These are phyloP conservation scores for Lottia scabra DNA, from an alignment of 2,888 invertebrate genomes.

Conservation along the genomic window DNA sequence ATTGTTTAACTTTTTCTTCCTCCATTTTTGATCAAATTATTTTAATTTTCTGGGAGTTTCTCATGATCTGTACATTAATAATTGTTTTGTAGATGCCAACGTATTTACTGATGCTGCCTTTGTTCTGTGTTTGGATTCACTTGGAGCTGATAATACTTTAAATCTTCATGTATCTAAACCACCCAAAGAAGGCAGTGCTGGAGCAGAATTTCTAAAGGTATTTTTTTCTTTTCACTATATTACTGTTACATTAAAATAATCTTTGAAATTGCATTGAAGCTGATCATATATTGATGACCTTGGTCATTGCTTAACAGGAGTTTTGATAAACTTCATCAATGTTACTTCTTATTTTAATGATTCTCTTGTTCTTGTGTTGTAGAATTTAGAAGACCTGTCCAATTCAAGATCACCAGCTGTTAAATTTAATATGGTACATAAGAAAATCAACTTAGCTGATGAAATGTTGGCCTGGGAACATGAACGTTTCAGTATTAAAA, in stretches of 20 bases:
- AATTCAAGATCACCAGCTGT: constrained; percentile 65
- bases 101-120: constrained; percentile 84
- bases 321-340: too few species aligned
- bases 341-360: too few species aligned
- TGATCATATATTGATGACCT: too few species aligned
- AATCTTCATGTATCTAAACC: constrained; percentile 96
- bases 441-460: constrained; percentile 96
- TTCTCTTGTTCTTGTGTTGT: constrained; percentile 37
- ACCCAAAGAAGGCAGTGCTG: constrained; percentile 85
- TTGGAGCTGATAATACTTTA: constrained; percentile 77
- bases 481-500: constrained; percentile 92
- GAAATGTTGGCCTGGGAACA: constrained; percentile 96
- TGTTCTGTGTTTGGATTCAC: constrained; percentile 86
- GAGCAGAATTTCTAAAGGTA: constrained; percentile 73
- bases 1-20: too few species aligned
- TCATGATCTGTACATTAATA: too few species aligned
- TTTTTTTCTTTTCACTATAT: too few species aligned
- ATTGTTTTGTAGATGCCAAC: constrained; percentile 53
- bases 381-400: constrained; percentile 76
- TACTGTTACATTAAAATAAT: not conserved
- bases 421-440: constrained; percentile 75
- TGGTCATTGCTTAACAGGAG: too few species aligned
- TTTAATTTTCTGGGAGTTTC: too few species aligned
- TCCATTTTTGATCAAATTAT: too few species aligned
- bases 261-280: too few species aligned